These are phyloP conservation scores for Cydia pomonella DNA, from an alignment of 1,140 invertebrate genomes.

Conservation along the genomic window DNA sequence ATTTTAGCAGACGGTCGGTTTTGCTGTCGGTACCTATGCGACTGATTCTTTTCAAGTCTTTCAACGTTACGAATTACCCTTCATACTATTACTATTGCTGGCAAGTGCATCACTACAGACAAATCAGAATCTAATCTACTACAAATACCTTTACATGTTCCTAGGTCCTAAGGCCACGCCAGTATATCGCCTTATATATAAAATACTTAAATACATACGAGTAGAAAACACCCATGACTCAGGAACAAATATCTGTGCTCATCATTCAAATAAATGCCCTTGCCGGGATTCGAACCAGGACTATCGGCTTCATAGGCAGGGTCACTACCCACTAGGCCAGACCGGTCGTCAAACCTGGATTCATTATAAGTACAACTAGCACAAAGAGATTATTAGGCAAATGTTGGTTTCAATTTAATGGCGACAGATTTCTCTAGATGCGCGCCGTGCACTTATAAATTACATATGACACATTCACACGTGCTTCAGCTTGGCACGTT, in stretches of 20 bases:
- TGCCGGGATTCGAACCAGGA: too few relatives aligned
- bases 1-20: slow-evolving; percentile 36
- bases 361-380: neutral
- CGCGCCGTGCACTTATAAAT: neutral
- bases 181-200: too few relatives aligned
- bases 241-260: too few relatives aligned
- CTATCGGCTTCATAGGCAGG: too few relatives aligned
- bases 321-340: too few relatives aligned
- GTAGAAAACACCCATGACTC: too few relatives aligned
- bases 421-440: neutral
- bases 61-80: neutral
- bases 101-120: neutral
- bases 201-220: too few relatives aligned
- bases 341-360: too few relatives aligned
- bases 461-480: slow-evolving; percentile 44
- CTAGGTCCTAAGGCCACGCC: too few relatives aligned
- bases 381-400: neutral
- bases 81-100: neutral
- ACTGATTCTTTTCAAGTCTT: neutral
- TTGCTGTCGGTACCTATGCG: slow-evolving; percentile 15
- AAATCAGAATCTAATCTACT: too few relatives aligned
- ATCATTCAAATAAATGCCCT: too few relatives aligned
- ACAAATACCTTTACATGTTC: too few relatives aligned
- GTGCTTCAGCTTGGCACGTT: slow-evolving; percentile 61
- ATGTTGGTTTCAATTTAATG: neutral